Evolutionary conservation across 2,888 invertebrate species (phyloP).

Genomic region (Drosophila neonasuta): DNA sequence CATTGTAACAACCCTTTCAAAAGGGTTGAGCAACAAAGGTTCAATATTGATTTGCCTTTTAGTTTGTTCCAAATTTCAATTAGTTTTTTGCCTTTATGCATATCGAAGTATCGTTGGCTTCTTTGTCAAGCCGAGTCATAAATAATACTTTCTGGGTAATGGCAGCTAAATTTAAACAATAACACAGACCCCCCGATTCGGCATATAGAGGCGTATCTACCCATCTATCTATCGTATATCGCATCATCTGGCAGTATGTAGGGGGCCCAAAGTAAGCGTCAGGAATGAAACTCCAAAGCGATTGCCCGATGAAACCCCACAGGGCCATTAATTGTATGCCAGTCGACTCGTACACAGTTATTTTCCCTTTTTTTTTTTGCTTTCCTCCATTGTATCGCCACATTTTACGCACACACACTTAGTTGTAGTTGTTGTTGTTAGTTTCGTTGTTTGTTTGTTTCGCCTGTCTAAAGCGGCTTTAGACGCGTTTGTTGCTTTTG

Average conservation of each 20-base stretch:
- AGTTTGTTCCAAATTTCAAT: not conserved
- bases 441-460: constrained; percentile 59
- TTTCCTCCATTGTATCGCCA: constrained; percentile 43
- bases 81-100: constrained; percentile 17
- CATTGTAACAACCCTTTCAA: not conserved
- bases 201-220: not conserved
- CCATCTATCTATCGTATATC: constrained; percentile 2
- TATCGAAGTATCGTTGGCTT: not conserved
- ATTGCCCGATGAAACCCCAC: constrained; percentile 71
- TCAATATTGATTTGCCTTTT: not conserved
- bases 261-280: constrained; percentile 29
- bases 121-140: constrained; percentile 9
- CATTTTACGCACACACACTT: constrained; percentile 24
- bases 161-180: constrained; percentile 18
- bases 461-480: constrained; percentile 67
- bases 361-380: constrained; percentile 24
- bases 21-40: not conserved
- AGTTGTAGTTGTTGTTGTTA: constrained; percentile 45
- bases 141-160: constrained; percentile 20
- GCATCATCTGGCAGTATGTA: constrained; percentile 2
- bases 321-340: constrained; percentile 76
- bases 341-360: constrained; percentile 42
- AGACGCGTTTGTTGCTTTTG: constrained; percentile 56
- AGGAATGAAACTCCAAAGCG: constrained; percentile 48
- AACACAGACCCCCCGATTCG: not conserved